phyloP scores from a whole-genome alignment of 2,797 vertebrate genomes.

The Avahi laniger region DNA sequence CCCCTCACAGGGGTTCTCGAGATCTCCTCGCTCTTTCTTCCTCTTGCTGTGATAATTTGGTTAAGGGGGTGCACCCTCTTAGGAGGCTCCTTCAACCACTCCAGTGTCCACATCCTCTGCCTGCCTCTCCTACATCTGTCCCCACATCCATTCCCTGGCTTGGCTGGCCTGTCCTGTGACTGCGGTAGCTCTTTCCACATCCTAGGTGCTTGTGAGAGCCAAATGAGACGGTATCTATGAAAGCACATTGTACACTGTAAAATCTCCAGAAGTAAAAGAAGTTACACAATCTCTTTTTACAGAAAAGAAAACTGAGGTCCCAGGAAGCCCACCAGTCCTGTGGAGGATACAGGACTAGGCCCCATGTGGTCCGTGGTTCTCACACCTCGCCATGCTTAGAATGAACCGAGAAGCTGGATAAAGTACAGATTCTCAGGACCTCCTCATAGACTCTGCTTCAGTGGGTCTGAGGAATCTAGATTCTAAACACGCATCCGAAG shows the following conservation, averaged over 20 bases:
- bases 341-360: background rate
- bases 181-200: background rate
- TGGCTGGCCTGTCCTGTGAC: background rate
- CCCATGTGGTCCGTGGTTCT: background rate
- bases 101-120: background rate
- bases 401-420: background rate
- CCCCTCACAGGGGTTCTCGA: background rate
- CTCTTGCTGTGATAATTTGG: background rate
- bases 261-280: background rate
- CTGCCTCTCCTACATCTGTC: background rate
- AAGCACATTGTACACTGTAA: background rate
- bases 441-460: background rate
- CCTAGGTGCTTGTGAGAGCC: background rate
- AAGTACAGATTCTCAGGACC: background rate
- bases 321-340: background rate
- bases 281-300: background rate
- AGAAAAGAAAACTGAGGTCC: background rate
- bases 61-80: background rate
- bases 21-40: background rate
- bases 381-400: background rate
- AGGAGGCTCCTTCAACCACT: background rate
- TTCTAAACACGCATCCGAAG: background rate
- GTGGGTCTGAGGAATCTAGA: background rate
- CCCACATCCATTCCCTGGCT: background rate
- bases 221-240: accelerated